Evolutionary conservation across 2,797 vertebrate genomes (phyloP), one percentile per base, ranked within the genome.

Genomic region (Cyprinella venusta): DNA sequence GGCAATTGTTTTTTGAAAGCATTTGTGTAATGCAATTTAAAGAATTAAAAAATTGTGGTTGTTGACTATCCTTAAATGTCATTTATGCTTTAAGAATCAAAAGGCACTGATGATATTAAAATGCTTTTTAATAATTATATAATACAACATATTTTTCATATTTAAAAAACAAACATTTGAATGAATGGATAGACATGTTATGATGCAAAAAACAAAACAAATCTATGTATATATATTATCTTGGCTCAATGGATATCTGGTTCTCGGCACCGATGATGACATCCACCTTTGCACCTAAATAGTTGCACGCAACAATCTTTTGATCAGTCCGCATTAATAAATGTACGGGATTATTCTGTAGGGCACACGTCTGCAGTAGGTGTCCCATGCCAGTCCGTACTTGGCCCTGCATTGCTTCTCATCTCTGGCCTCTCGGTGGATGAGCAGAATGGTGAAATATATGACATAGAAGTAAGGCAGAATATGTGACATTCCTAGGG

Each of bases 271-370:
- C 10, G 19, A 70, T 59, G 18, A 15, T 15, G 26, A 33, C 5
- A 2, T 63, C 36, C 54, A 16, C 4, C 33, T 65, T 36, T 42
- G n/a, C 68, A 70, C n/a, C 68, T 18, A 26, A 24, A 26, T 30
- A 16, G 1, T 61, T 45, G 40, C 10, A 21, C 15, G 16, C 6
- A 67, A 45, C 24, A 26, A 45, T 16, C 40, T 36, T 15, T 19
- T 36, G 56, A 50, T 81, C 45, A 65, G 68, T 83, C 69, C 50
- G 6, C 30, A 21, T 97, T 91, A 98, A 92, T 98, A 98, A 79
- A 98, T 38, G 10, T 95, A 97, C 0, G 97, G 97, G 80, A 98
- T 88, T 87, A 98, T 97, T 84, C 97, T 95, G 90, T 96, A 97
- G 33, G 96, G 97, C 38, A 98, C 96, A 0, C 93, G 91, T 16